Evolutionary conservation across 2,113 vertebrate species (phyloP).

Genomic region (Gobiocypris rarus): DNA sequence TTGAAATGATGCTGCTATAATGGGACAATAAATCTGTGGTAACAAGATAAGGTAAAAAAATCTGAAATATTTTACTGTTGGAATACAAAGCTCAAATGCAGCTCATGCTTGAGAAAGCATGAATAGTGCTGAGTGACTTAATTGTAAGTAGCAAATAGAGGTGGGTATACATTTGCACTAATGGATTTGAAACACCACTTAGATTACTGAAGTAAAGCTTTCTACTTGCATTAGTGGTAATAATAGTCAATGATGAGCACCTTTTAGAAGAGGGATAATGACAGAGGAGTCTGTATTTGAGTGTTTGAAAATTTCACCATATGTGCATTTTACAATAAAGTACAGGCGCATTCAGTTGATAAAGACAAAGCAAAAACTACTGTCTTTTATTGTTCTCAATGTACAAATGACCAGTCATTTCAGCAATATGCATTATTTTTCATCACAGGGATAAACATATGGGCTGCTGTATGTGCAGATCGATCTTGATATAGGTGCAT

Average conservation of each 20-base stretch:
- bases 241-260: not conserved
- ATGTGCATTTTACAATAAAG: not conserved
- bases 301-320: not conserved
- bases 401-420: not conserved
- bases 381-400: not conserved
- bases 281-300: not conserved
- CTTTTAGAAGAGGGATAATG: constrained; percentile 5
- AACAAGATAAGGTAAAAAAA: too few relatives aligned
- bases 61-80: too few relatives aligned
- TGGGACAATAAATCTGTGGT: too few relatives aligned
- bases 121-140: not conserved
- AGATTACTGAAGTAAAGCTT: constrained; percentile 1
- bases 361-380: not conserved
- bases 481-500: not conserved
- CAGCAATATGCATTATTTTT: not conserved
- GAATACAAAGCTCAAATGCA: not conserved
- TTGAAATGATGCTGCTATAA: too few relatives aligned
- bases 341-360: not conserved
- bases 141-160: constrained; percentile 8
- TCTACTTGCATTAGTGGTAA: not conserved
- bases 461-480: not conserved
- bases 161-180: not conserved
- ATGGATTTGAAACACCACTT: constrained; percentile 25
- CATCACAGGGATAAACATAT: not conserved
- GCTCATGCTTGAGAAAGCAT: not conserved